phyloP scores from a whole-genome alignment of 2,888 invertebrate species.

The Drosophila prostipennis region DNA sequence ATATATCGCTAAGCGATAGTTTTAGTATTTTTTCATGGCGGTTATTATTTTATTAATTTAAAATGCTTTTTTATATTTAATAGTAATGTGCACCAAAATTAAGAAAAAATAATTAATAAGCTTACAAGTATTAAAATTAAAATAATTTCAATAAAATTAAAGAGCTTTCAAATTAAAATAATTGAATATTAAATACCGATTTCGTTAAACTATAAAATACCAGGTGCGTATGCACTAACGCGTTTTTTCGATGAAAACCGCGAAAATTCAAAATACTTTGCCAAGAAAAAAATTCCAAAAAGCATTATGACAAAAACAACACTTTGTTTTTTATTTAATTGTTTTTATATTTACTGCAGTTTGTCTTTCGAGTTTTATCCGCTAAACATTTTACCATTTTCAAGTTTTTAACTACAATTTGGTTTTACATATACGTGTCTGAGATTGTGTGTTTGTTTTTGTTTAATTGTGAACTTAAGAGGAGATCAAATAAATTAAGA shows the following conservation, averaged over 20 bases:
- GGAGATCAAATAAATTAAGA: neutral
- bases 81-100: too few species aligned
- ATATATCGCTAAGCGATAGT: neutral
- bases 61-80: too few species aligned
- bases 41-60: too few species aligned
- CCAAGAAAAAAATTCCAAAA: neutral
- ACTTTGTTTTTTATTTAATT: slow-evolving; percentile 17
- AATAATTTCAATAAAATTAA: too few species aligned
- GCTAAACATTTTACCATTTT: slow-evolving; percentile 71
- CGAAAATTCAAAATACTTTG: neutral
- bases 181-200: too few species aligned
- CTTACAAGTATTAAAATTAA: too few species aligned
- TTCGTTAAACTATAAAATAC: too few species aligned
- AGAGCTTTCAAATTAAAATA: too few species aligned
- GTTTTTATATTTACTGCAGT: slow-evolving; percentile 55
- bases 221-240: too few species aligned
- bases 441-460: slow-evolving; percentile 29
- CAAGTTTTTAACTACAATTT: slow-evolving; percentile 74
- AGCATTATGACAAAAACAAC: neutral
- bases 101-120: too few species aligned
- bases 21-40: too few species aligned
- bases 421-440: slow-evolving; percentile 63
- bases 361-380: slow-evolving; percentile 67
- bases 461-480: slow-evolving; percentile 12
- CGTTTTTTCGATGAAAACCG: neutral